Conservation (phyloP, 2,797 vertebrate species). For the Periophthalmus magnuspinnatus region DNA sequence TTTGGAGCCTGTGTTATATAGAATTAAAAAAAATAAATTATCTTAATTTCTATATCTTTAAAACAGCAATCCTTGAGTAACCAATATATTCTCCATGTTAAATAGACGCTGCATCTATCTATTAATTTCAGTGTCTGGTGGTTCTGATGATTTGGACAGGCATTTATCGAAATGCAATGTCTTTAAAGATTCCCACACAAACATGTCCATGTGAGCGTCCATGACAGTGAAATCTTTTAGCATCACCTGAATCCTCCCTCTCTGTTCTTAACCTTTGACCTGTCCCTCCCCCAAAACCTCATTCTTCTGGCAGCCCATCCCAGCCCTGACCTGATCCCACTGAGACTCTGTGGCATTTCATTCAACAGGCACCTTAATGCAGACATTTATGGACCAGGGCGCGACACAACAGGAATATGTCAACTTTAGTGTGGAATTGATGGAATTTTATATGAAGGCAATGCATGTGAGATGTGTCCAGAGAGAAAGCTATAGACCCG, state of each 20-base stretch:
- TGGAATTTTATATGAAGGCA: background rate
- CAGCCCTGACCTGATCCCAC: slow-evolving; percentile 11
- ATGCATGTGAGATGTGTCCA: background rate
- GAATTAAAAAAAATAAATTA: no score
- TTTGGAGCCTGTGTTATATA: no score
- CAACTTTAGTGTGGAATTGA: background rate
- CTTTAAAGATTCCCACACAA: background rate
- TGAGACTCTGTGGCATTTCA: background rate
- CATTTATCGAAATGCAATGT: background rate
- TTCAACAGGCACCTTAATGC: background rate
- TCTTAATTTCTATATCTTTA: no score
- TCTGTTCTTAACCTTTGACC: slow-evolving; percentile 9
- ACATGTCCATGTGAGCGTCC: background rate
- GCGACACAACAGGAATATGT: slow-evolving; percentile 4
- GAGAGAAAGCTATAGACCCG: background rate
- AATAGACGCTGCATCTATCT: no score
- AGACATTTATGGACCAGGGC: slow-evolving; percentile 4
- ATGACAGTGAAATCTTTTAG: slow-evolving; percentile 22
- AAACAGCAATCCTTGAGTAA: no score
- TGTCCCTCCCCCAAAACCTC: background rate
- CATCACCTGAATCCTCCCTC: slow-evolving; percentile 14
- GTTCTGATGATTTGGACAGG: no score
- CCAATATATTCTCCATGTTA: no score
- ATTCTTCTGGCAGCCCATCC: background rate
- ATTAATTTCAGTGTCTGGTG: no score